Evolutionary conservation across 1,140 invertebrate genomes (phyloP).

Genomic region (Platyscapa corneri): DNA sequence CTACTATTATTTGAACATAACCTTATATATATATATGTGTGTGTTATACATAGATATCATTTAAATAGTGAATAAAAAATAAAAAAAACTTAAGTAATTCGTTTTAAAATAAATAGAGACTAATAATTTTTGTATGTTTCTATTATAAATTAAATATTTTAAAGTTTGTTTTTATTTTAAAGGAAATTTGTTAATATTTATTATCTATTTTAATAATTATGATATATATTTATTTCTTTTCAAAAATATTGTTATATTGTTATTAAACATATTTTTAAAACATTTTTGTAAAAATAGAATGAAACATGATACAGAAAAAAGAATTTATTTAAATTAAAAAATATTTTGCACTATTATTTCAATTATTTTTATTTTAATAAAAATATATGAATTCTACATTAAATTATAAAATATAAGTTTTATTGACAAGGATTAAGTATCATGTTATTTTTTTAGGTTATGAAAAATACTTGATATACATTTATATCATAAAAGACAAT

Average conservation of each 20-base stretch:
- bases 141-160: background rate
- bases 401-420: too few relatives aligned
- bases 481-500: constrained; percentile 37
- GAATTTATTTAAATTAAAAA: background rate
- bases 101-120: background rate
- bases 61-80: background rate
- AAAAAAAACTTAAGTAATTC: background rate
- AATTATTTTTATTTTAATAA: too few relatives aligned
- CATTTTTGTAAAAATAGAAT: too few relatives aligned
- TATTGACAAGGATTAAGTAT: background rate
- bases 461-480: constrained; percentile 45
- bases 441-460: constrained; percentile 49
- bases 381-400: too few relatives aligned
- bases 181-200: too few relatives aligned
- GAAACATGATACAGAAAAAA: background rate
- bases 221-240: background rate
- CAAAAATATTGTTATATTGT: background rate
- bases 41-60: background rate
- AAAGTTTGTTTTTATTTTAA: too few relatives aligned
- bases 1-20: background rate
- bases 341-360: background rate
- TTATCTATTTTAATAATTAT: too few relatives aligned
- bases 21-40: too few relatives aligned
- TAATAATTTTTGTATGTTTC: background rate
- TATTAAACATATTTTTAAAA: background rate